Evolutionary conservation across 2,113 vertebrate species (phyloP), one percentile per base, ranked within the genome.

Genomic region (Edolisoma coerulescens): DNA sequence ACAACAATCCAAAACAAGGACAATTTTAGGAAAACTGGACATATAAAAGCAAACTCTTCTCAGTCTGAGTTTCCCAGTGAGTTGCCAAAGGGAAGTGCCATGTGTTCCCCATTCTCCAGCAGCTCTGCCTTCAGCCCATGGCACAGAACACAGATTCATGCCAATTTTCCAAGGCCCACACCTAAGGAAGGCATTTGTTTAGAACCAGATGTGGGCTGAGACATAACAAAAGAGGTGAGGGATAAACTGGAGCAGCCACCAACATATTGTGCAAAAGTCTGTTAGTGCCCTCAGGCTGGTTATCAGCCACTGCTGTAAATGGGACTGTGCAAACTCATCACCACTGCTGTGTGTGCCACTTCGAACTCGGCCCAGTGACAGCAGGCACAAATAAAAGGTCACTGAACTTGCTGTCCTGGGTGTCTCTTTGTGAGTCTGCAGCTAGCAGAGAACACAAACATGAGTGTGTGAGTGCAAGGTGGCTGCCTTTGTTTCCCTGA

Each of bases 91-190:
- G 37, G 26, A 69, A 80, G 4, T 2, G 4, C 57, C 24, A 23
- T 4, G 39, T 22, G 4, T 41, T 86, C 23, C 28, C 13, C 47
- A 57, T 89, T 52, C 35, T 65, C 45, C 63, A 54, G 30, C 0
- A 0, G 37, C 41, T 82, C 64, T 87, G 39, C 56, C 65, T n/a
- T 77, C 90, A 75, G 23, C 60, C 52, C 50, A 59, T 4, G 52
- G 73, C 74, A 81, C 39, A 1, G 1, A 47, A 22, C 0, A 3
- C 0, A 0, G 26, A 35, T 65, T 84, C 41, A 22, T 37, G 65
- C 21, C 69, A 59, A 74, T 87, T 87, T 87, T 87, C 44, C 17
- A 52, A 71, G 74, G 44, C 17, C 21, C 41, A 83, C 84, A 59
- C 50, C 78, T 54, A 76, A 61, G 71, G 60, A 64, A 79, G 45